Evolutionary conservation across 2,113 vertebrate genomes (phyloP).

Genomic region (Acinonyx jubatus): DNA sequence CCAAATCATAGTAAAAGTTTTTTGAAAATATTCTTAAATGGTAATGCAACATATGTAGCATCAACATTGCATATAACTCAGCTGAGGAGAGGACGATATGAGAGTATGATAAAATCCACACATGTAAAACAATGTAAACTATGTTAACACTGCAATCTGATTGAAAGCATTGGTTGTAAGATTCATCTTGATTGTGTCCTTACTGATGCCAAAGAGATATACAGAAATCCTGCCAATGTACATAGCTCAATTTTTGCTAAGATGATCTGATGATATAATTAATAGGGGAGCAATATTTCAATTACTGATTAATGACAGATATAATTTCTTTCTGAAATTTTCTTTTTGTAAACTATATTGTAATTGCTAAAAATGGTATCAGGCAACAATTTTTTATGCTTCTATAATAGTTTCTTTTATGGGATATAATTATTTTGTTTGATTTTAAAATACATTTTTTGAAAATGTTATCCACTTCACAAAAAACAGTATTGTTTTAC

Average conservation of each 20-base stretch:
- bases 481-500: not conserved
- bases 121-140: not conserved
- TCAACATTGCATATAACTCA: not conserved
- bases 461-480: not conserved
- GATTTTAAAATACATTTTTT: not conserved
- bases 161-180: not conserved
- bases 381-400: not conserved
- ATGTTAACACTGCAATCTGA: not conserved
- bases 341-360: not conserved
- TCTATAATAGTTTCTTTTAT: not conserved
- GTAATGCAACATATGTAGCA: not conserved
- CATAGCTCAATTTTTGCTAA: not conserved
- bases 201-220: not conserved
- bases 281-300: not conserved
- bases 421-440: not conserved
- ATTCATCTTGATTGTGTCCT: not conserved
- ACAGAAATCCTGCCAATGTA: not conserved
- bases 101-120: not conserved
- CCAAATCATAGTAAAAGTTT: not conserved
- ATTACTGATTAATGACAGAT: not conserved
- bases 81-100: not conserved
- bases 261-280: not conserved
- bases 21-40: slow-evolving; percentile 2
- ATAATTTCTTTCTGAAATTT: not conserved
- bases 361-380: not conserved